These are phyloP conservation scores for Calvadosia cruxmelitensis DNA, from an alignment of 30 jellyfish, hydroid and myxozoan species.

Conservation along the genomic window DNA sequence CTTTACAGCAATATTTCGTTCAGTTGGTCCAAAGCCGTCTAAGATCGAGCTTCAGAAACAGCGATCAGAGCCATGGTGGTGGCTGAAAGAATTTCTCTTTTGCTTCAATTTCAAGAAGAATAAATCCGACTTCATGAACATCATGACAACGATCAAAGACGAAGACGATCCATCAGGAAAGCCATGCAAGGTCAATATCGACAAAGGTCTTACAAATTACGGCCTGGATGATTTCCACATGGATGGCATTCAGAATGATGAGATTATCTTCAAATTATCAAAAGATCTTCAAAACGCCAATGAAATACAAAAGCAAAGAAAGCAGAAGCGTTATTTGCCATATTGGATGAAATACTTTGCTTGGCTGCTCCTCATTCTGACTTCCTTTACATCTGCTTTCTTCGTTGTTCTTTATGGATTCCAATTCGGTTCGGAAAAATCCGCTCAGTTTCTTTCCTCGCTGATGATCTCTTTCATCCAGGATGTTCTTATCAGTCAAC, in stretches of 20 bases:
- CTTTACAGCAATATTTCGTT: conserved; percentile 8
- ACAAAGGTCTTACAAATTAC: too few species aligned
- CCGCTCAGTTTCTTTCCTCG: conserved; percentile 84
- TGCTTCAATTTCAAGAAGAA: conserved; percentile 51
- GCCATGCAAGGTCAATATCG: conserved; percentile 6
- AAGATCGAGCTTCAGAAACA: conserved; percentile 50
- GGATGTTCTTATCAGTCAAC: conserved; percentile 83
- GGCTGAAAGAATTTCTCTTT: conserved; percentile 58
- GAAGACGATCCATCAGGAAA: conserved; percentile 25
- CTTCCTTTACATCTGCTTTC: conserved; percentile 87
- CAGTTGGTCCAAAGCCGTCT: conserved; percentile 81
- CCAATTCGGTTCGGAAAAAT: conserved; percentile 80
- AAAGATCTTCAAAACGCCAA: conserved; percentile 31
- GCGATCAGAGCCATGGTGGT: conserved; percentile 50
- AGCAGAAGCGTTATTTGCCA: conserved; percentile 52
- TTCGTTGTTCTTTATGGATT: conserved; percentile 91
- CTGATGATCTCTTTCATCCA: conserved; percentile 74
- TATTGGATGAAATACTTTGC: conserved; percentile 93
- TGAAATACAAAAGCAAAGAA: conserved; percentile 30
- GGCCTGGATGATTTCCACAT: background rate
- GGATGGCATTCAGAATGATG: conserved; percentile 5
- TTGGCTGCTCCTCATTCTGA: conserved; percentile 56
- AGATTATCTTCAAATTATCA: conserved; percentile 62
- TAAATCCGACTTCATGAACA: conserved; percentile 55
- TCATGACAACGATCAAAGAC: conserved; percentile 50